phyloP scores from a whole-genome alignment of 2,888 invertebrate genomes.

The Hybos culiciformis region DNA sequence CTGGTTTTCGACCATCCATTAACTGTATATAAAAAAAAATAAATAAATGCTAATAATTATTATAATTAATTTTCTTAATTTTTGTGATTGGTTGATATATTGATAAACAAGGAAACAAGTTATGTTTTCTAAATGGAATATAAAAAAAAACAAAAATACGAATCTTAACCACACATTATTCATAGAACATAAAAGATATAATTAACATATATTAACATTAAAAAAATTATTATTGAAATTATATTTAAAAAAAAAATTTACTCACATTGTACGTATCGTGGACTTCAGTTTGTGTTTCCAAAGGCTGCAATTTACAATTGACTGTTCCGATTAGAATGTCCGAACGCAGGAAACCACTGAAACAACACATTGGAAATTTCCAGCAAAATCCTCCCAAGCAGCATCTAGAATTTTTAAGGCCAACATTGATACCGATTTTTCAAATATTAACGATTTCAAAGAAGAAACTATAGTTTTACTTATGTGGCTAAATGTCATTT shows the following conservation, averaged over 20 bases:
- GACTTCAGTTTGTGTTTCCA: slow-evolving; percentile 76
- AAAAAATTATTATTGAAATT: too few species aligned
- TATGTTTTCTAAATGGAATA: not conserved
- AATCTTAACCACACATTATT: too few species aligned
- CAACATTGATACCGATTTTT: too few species aligned
- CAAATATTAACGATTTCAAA: too few species aligned
- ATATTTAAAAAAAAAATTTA: slow-evolving; percentile 19
- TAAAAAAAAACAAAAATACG: too few species aligned
- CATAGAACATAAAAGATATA: too few species aligned
- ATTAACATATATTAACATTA: too few species aligned
- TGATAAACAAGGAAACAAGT: slow-evolving; percentile 2
- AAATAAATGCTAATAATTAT: slow-evolving; percentile 2
- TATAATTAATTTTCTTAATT: not conserved
- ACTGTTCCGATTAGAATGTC: slow-evolving; percentile 75
- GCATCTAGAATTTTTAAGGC: slow-evolving; percentile 30
- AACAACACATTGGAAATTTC: slow-evolving; percentile 45
- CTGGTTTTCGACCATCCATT: slow-evolving; percentile 75
- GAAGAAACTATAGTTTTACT: too few species aligned
- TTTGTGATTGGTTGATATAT: not conserved
- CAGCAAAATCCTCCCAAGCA: slow-evolving; percentile 36
- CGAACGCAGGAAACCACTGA: slow-evolving; percentile 85
- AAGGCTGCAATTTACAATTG: slow-evolving; percentile 70
- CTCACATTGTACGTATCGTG: slow-evolving; percentile 90
- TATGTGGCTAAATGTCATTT: too few species aligned
- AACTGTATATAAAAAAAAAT: slow-evolving; percentile 45